phyloP scores from a whole-genome alignment of 2,888 invertebrate species.

The Drosophila helvetica region DNA sequence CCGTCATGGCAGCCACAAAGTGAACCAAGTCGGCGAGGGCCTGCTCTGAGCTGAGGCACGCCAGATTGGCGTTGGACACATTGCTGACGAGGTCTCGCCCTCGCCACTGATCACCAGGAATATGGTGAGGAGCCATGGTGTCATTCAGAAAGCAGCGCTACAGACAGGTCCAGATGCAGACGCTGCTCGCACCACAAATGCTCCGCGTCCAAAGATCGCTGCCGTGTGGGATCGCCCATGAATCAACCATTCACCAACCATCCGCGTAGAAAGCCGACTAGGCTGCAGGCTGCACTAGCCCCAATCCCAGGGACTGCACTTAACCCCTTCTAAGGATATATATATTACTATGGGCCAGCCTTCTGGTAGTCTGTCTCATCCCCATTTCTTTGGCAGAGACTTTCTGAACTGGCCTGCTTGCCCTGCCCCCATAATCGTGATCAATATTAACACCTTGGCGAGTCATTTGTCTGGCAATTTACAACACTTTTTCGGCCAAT shows the following conservation, averaged over 20 bases:
- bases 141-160: no score
- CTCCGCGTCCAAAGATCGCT: slow-evolving; percentile 60
- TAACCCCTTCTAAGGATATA: no score
- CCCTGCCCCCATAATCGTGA: slow-evolving; percentile 27
- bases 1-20: slow-evolving; percentile 91
- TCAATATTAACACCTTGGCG: slow-evolving; percentile 69
- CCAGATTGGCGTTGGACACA: slow-evolving; percentile 90
- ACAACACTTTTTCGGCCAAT: slow-evolving; percentile 63
- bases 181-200: slow-evolving; percentile 92
- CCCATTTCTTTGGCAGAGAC: background rate
- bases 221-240: slow-evolving; percentile 57
- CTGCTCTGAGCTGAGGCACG: slow-evolving; percentile 91
- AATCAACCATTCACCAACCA: slow-evolving; percentile 81
- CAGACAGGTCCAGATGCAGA: no score
- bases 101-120: slow-evolving; percentile 97
- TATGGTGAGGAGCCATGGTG: slow-evolving; percentile 90
- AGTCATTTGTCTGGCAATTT: slow-evolving; percentile 58
- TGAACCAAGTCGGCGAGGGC: slow-evolving; percentile 93
- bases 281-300: slow-evolving; percentile 24
- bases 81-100: slow-evolving; percentile 91
- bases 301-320: slow-evolving; percentile 35
- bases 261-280: slow-evolving; percentile 63
- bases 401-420: background rate
- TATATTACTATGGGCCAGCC: no score
- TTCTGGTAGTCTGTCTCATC: background rate